Percentiles rank a stretch among this genome's conserved stretches.
These are phyloP conservation scores for Perca fluviatilis DNA, from an alignment of 2,113 vertebrate genomes.

Conservation along the genomic window DNA sequence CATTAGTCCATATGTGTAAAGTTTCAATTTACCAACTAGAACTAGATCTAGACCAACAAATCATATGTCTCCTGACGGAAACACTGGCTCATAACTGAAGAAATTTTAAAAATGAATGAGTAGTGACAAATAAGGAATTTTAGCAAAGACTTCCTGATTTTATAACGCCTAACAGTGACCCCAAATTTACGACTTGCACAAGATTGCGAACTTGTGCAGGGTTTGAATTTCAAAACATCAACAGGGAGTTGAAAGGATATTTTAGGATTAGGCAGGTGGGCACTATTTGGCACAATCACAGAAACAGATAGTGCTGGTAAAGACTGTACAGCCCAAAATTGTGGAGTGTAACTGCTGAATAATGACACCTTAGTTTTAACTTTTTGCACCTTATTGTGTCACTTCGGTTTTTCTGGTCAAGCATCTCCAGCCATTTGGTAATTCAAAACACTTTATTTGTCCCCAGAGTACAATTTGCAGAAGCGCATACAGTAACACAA, in stretches of 20 bases:
- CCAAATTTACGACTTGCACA: not conserved
- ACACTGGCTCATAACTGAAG: not conserved
- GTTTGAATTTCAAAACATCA: not conserved
- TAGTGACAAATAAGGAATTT: not conserved
- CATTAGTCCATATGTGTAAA: not conserved
- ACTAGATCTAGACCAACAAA: not conserved
- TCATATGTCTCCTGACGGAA: not conserved
- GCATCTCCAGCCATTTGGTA: constrained; percentile 1
- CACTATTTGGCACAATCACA: not conserved
- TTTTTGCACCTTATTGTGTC: not conserved
- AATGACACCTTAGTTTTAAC: not conserved
- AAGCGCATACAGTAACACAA: no score
- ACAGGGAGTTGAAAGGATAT: not conserved
- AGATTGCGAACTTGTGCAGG: not conserved
- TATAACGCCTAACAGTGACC: not conserved
- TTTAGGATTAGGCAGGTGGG: not conserved
- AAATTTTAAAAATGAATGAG: not conserved
- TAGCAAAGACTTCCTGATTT: not conserved
- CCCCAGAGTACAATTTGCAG: no score
- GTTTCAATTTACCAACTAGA: not conserved
- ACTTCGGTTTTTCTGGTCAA: not conserved
- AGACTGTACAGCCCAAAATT: not conserved
- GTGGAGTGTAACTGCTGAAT: no score
- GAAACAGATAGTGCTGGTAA: not conserved
- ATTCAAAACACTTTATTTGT: not conserved